Conservation (phyloP, 2,113 vertebrate species). For the Hippolais icterina region DNA sequence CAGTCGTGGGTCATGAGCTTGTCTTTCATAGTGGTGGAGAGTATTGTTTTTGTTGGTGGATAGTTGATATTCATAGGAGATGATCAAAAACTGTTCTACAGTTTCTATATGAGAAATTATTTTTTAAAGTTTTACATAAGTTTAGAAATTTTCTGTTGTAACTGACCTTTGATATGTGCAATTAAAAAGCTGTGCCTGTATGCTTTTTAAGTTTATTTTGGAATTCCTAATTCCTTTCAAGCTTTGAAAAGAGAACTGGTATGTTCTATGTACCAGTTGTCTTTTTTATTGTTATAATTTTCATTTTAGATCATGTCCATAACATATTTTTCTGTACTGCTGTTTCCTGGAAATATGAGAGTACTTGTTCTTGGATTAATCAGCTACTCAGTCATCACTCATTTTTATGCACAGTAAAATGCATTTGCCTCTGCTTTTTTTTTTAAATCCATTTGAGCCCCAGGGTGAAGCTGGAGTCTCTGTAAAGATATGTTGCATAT, state of each 20-base stretch:
- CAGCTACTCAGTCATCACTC: neutral
- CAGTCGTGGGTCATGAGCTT: neutral
- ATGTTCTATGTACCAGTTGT: neutral
- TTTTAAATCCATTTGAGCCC: neutral
- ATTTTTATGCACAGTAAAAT: neutral
- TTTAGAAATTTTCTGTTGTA: neutral
- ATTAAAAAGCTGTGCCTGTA: slow-evolving; percentile 2
- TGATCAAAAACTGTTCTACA: neutral
- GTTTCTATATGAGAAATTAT: neutral
- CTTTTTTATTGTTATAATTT: neutral
- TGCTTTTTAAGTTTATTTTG: neutral
- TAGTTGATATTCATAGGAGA: neutral
- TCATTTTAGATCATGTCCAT: neutral
- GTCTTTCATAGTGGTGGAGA: neutral
- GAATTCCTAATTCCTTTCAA: neutral
- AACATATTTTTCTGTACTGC: neutral
- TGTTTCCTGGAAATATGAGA: neutral
- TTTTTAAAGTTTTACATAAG: neutral
- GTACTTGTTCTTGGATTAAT: neutral
- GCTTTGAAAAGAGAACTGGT: neutral
- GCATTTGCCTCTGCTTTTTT: neutral
- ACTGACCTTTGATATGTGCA: neutral
- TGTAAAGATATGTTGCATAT: neutral
- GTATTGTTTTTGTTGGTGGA: neutral
- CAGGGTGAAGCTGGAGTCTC: neutral